Evolutionary conservation across 2,113 vertebrate genomes (phyloP), one percentile per base, ranked within the genome.

Genomic region (Oncorhynchus gorbuscha): DNA sequence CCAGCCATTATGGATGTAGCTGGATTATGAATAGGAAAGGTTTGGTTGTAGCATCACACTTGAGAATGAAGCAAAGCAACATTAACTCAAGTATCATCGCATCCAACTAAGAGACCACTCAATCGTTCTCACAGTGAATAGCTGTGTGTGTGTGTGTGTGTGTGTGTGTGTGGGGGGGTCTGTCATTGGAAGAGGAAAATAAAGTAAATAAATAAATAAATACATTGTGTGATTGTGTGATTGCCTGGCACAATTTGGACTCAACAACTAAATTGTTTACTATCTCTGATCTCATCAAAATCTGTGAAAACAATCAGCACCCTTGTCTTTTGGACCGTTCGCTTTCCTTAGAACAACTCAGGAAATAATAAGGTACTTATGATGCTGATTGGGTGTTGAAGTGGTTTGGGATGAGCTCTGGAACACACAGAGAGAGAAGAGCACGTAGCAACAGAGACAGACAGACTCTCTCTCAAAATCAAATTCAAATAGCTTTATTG

Each of bases 61-160:
- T 70, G 14, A 61, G 76, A 81, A 77, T 22, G 75, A 79, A 71
- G 84, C 81, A 83, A 77, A 85, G 86, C 83, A 85, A 78, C 81
- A 86, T 86, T 83, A 86, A 79, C 75, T 77, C 76, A 74, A 88
- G 85, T 65, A 72, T 58, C 85, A 55, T 69, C 77, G 62, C 74
- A 76, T 80, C 64, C 62, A 51, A 80, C 72, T 77, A 39, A 24
- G 78, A 85, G 79, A 71, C 86, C 12, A 49, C 79, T 86, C 81
- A 49, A 26, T 7, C 78, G 75, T 82, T 73, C 82, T 83, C 77
- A 6, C 81, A 75, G 77, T 81, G 75, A 88, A 80, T 84, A 80
- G 80, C 83, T 55, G 51, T 55, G 51, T 55, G 3, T 55, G 13
- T 55, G 12, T 14, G 13, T 55, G 3, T 13, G 3, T 18, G 5